A percentile compares a stretch with the other conserved stretches of the same genome.
phyloP scores from a whole-genome alignment of 2,113 vertebrate genomes.

The Amazona guildingii region DNA sequence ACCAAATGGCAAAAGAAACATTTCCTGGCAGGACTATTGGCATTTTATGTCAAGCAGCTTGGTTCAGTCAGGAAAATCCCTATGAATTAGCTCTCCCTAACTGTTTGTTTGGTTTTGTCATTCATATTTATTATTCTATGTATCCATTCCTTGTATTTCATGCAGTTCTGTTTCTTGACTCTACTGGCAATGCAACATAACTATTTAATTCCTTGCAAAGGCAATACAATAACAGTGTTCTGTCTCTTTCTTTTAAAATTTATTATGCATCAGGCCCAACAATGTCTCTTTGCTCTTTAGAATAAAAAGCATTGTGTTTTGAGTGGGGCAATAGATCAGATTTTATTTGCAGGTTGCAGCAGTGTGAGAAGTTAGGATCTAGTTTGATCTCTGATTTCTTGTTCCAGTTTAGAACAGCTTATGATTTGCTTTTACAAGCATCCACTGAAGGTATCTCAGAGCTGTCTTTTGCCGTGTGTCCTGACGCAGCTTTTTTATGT shows the following conservation, averaged over 20 bases:
- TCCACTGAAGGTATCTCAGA: not conserved
- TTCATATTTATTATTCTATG: not conserved
- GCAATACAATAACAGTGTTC: not conserved
- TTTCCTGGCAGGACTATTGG: constrained; percentile 6
- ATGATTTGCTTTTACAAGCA: not conserved
- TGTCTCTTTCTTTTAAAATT: not conserved
- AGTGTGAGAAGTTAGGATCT: not conserved
- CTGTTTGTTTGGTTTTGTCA: not conserved
- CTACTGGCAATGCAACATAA: not conserved
- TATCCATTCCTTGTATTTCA: not conserved
- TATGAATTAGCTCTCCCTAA: not conserved
- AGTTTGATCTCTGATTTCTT: not conserved
- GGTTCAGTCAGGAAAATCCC: not conserved
- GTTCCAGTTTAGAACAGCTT: not conserved
- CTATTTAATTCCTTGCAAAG: not conserved
- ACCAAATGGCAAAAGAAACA: not conserved
- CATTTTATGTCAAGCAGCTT: not conserved
- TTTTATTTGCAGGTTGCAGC: not conserved
- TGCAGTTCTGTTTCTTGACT: not conserved
- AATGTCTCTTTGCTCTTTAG: not conserved
- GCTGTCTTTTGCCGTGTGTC: not conserved
- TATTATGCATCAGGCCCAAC: not conserved
- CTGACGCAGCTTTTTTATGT: not conserved
- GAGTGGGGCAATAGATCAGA: not conserved
- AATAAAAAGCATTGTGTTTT: not conserved